phyloP scores from a whole-genome alignment of 2,113 vertebrate genomes.

The Scalopus aquaticus region DNA sequence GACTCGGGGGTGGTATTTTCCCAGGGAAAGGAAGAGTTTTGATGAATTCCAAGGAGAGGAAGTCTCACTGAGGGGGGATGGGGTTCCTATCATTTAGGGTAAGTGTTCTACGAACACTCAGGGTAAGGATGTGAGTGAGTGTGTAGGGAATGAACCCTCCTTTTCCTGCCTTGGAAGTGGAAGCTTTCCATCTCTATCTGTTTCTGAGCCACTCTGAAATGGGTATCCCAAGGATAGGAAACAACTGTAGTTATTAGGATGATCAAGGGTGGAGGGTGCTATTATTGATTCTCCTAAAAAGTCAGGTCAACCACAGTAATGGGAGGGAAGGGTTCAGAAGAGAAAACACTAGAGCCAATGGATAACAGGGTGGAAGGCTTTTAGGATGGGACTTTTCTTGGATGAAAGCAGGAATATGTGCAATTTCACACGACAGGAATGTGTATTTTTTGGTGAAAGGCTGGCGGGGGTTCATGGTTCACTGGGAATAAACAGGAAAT shows the following conservation, averaged over 20 bases:
- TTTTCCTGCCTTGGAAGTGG: neutral
- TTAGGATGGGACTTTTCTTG: neutral
- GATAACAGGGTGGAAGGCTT: neutral
- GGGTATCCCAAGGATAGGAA: neutral
- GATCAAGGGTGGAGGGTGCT: neutral
- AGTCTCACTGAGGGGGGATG: neutral
- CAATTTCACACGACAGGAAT: neutral
- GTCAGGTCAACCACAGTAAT: neutral
- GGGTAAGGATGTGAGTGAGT: neutral
- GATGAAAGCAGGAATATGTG: neutral
- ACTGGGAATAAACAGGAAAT: conserved; percentile 59
- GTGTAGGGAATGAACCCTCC: neutral
- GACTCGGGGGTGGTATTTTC: neutral
- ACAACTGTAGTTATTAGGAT: neutral
- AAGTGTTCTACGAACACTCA: neutral
- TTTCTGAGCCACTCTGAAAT: neutral
- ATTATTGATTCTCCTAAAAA: neutral
- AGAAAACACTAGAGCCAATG: neutral
- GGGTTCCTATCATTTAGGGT: neutral
- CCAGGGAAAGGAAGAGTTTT: neutral
- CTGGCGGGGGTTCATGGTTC: conserved; percentile 42
- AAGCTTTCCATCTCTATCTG: neutral
- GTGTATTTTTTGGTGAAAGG: neutral
- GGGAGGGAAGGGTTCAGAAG: neutral
- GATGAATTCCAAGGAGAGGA: neutral